Base-by-base conservation (phyloP, 92 coral and sea anemone genomes). In the Porites evermanni region DNA sequence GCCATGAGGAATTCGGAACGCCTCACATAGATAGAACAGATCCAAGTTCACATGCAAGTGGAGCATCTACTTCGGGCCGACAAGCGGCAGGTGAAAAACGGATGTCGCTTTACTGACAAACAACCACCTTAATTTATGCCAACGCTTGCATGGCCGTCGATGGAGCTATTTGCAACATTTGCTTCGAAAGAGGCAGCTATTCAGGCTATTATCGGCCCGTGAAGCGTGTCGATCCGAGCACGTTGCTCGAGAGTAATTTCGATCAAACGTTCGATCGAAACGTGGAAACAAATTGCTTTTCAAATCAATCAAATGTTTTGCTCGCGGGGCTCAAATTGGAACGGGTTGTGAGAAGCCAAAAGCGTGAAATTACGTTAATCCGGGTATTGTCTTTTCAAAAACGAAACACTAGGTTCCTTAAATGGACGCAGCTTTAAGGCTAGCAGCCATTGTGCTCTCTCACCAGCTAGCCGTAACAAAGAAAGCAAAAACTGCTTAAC, bases 1-100 rank as follows among this genome's bases (percentile, higher is more conserved):
- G 99, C 99, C 99, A 97, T 97, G 88, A 56, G 85, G 61, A 77
- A 79, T 68, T 79, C 24, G 56, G 80, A 74, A 75, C 73, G 87
- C 87, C 87, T 83, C 53, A 83, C 87, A 83, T 83, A 53, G 87
- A 74, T 64, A 75, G 72, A 83, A 83, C 61, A 47, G 79, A 61
- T 72, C 63, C 79, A 72, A 72, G 72, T 53, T 83, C 67, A 64
- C 67, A 64, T 60, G 50, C 69, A 68, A 73, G 87, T 64, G 44
- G 80, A 79, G 79, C 87, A 83, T 83, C 78, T 81, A 81, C 86
- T 83, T 80, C 19, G 54, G 74, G 26, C 29, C 83, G 61, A 79
- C 26, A 60, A 17, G 71, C 64, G 88, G 80, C 93, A 92, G 95
- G 93, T 92, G 93, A 82, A 87, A 61, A 83, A 14, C 9, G 29